phyloP scores from a whole-genome alignment of 2,797 vertebrate genomes.

The Manis javanica region DNA sequence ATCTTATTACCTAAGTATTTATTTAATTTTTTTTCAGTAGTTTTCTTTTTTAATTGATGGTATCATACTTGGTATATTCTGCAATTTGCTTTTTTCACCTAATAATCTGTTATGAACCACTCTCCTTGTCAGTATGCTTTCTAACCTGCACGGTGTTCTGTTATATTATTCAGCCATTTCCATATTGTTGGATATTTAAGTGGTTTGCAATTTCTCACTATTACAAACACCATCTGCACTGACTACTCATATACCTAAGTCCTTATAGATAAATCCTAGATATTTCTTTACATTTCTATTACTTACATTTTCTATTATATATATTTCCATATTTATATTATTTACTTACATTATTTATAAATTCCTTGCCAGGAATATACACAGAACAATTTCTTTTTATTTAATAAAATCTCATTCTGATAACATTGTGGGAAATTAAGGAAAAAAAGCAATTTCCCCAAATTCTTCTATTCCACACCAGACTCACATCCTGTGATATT shows the following conservation, averaged over 20 bases:
- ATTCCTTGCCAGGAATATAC: neutral
- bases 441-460: neutral
- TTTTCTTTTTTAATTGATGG: neutral
- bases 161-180: neutral
- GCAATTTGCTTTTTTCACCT: neutral
- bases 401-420: neutral
- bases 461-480: neutral
- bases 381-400: neutral
- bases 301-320: too few species aligned
- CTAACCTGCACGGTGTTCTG: neutral
- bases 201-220: neutral
- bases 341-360: neutral
- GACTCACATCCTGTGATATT: neutral
- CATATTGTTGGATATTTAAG: neutral
- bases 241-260: neutral
- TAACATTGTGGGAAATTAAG: neutral
- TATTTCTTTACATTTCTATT: too few species aligned
- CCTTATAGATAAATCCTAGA: neutral
- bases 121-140: neutral
- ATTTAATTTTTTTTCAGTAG: neutral
- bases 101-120: neutral
- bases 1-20: constrained; percentile 5
- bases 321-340: too few species aligned
- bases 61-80: neutral
- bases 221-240: neutral